A percentile compares a stretch with the other conserved stretches of the same genome.
Conservation (phyloP, 2,113 vertebrate species). For the Malurus alboscapulatus region DNA sequence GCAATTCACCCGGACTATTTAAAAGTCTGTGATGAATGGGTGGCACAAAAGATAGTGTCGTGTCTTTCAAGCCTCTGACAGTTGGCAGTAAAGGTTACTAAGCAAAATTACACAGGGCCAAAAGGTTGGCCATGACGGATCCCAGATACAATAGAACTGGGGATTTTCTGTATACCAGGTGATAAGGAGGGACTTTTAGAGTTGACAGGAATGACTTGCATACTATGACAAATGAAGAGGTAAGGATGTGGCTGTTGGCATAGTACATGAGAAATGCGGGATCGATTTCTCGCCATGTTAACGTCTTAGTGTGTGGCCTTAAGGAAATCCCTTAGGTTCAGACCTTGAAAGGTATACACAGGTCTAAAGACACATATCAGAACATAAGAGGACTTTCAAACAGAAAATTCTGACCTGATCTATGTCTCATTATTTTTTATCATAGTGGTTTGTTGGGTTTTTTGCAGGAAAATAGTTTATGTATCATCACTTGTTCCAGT, state of each 20-base stretch:
- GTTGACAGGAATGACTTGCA: not conserved
- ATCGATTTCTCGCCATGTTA: not conserved
- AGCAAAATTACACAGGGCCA: constrained; percentile 39
- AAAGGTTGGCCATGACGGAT: constrained; percentile 52
- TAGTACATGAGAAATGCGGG: accelerated
- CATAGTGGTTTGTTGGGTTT: not conserved
- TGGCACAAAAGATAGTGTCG: not conserved
- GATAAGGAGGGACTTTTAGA: constrained; percentile 41
- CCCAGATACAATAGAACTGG: constrained; percentile 39
- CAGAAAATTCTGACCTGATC: not conserved
- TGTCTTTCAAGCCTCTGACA: constrained; percentile 40
- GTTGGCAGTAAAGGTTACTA: constrained; percentile 1
- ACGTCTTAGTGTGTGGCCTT: not conserved
- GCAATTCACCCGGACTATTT: constrained; percentile 34
- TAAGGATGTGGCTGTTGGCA: not conserved
- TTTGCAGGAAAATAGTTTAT: not conserved
- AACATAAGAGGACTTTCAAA: not conserved
- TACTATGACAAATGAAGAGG: constrained; percentile 32
- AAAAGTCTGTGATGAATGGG: constrained; percentile 23
- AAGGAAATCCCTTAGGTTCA: not conserved
- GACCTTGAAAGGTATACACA: not conserved
- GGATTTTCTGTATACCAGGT: not conserved
- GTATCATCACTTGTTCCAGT: not conserved
- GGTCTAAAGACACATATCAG: not conserved
- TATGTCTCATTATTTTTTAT: not conserved